These are phyloP conservation scores for Pelusios castaneus DNA, from an alignment of 2,113 vertebrate species.

Conservation along the genomic window DNA sequence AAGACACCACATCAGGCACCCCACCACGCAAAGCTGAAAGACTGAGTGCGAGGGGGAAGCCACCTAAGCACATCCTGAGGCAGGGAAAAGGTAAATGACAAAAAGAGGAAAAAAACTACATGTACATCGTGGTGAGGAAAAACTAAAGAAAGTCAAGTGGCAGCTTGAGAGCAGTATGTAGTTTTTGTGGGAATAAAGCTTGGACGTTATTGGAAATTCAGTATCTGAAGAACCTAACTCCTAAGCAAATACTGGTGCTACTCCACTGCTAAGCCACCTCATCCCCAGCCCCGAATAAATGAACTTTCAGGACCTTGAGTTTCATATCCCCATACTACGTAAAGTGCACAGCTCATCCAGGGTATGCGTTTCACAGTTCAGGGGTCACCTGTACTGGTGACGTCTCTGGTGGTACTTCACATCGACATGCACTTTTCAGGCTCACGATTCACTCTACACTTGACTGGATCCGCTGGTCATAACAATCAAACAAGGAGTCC, in stretches of 20 bases:
- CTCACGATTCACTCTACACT: neutral
- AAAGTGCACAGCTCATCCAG: neutral
- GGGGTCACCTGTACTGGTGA: neutral
- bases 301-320: rapidly evolving
- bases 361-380: neutral
- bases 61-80: neutral
- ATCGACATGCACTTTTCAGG: neutral
- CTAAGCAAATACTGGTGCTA: neutral
- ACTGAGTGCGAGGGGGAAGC: neutral
- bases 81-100: neutral
- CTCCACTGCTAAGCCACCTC: neutral
- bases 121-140: neutral
- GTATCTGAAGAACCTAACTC: neutral
- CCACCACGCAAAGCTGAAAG: neutral
- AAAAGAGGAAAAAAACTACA: neutral
- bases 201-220: neutral
- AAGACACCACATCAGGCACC: too few relatives aligned
- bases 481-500: too few relatives aligned
- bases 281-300: neutral
- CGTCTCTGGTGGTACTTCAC: neutral
- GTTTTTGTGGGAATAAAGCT: neutral
- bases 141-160: neutral
- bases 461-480: neutral
- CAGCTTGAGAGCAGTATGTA: rapidly evolving
- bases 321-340: rapidly evolving